These are phyloP conservation scores for Toxotes jaculatrix DNA, from an alignment of 2,113 vertebrate species.

Conservation along the genomic window DNA sequence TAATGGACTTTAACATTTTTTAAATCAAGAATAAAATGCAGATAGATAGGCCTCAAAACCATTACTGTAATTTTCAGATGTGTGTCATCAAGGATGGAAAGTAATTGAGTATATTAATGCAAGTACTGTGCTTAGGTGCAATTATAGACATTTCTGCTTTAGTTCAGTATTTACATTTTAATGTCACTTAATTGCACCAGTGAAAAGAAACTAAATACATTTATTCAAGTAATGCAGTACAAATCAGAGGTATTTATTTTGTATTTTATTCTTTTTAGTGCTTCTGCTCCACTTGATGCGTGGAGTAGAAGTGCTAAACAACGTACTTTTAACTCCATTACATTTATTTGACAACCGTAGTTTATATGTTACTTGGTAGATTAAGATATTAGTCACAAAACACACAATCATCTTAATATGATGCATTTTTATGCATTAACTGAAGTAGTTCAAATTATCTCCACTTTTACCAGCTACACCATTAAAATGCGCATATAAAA, in stretches of 20 bases:
- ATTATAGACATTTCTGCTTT: too few relatives aligned
- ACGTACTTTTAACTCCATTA: neutral
- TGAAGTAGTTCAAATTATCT: neutral
- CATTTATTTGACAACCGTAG: neutral
- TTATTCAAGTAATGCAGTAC: neutral
- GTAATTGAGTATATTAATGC: neutral
- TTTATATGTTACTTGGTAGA: neutral
- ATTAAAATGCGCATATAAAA: neutral
- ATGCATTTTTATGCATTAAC: neutral
- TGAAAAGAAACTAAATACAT: too few relatives aligned
- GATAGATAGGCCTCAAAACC: neutral
- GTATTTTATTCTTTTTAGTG: neutral
- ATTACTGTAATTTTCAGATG: neutral
- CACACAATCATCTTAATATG: neutral
- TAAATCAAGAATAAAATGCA: neutral
- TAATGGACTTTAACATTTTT: neutral
- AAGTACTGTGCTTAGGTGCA: neutral
- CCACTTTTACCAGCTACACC: neutral
- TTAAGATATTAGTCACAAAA: too few relatives aligned
- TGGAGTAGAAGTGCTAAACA: neutral
- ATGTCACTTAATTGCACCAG: neutral
- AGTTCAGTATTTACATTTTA: neutral
- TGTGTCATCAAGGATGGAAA: neutral
- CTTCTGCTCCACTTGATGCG: neutral
- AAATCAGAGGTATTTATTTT: neutral